phyloP scores from a whole-genome alignment of 2,888 invertebrate genomes.

The Drosophila ezoana region DNA sequence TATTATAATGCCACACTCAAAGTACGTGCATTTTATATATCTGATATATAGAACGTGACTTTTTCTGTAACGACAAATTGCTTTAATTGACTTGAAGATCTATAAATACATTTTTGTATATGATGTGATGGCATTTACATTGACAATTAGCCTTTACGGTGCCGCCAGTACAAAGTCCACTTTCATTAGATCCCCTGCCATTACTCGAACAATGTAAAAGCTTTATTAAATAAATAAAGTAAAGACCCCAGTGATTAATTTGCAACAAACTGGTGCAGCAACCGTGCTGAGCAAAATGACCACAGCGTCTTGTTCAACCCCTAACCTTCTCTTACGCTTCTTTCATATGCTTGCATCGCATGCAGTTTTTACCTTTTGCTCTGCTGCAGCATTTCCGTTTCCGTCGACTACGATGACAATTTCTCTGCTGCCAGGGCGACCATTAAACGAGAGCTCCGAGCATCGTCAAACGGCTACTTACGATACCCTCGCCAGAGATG shows the following conservation, averaged over 20 bases:
- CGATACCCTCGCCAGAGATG: conserved; percentile 39
- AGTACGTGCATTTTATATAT: too few species aligned
- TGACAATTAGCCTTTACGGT: conserved; percentile 5
- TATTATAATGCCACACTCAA: too few species aligned
- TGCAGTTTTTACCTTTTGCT: conserved; percentile 36
- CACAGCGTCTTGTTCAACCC: conserved; percentile 18
- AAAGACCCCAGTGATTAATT: conserved; percentile 66
- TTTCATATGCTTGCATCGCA: conserved; percentile 18
- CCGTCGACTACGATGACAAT: conserved; percentile 47
- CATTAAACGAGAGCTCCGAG: conserved; percentile 47
- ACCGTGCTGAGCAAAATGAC: conserved; percentile 35
- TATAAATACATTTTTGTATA: not conserved
- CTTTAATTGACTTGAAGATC: not conserved
- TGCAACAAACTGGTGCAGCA: conserved; percentile 37
- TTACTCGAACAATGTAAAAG: conserved; percentile 30
- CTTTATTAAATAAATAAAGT: conserved; percentile 56
- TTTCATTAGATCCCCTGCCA: conserved; percentile 28
- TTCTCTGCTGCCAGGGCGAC: conserved; percentile 28
- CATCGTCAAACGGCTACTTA: conserved; percentile 55
- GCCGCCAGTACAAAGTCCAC: conserved; percentile 1
- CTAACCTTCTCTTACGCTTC: not conserved
- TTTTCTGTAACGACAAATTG: too few species aligned
- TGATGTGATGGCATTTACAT: not conserved
- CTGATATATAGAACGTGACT: too few species aligned
- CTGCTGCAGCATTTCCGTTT: conserved; percentile 52